Base-by-base conservation (phyloP, 2,113 vertebrate genomes). In the Coracopsis vasa region DNA sequence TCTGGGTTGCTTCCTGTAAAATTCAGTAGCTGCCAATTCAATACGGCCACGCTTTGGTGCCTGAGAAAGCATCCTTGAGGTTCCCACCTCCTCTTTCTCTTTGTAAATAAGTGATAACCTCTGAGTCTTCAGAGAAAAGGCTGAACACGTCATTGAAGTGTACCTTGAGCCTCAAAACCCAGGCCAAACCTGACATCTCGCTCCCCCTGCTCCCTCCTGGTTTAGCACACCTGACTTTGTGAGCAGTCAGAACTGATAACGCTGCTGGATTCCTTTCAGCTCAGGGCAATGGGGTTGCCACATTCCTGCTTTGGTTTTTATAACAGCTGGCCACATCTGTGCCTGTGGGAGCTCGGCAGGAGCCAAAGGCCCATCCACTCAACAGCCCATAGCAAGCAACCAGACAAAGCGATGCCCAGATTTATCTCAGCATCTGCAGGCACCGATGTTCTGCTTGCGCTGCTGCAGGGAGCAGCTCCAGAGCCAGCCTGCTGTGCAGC, bases 201-300 rank as follows among this genome's bases (percentile, higher is more conserved):
- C 44, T 33, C 37, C 42, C 1, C 4, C 9, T 11, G 41, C 51
- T n/a, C 58, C 41, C 17, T 77, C 17, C 56, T 29, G 28, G 5
- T 33, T 42, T 5, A 28, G 56, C 45, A 51, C 29, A 13, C 11
- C 66, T 4, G 35, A n/a, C 9, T 75, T 27, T 8, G 17, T 13
- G 44, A 74, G 56, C 0, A 3, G 7, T 45, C 77, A 2, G 3
- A 10, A 5, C 16, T 2, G 19, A 1, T 37, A 35, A 44, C 0
- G 11, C 58, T 18, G 33, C 5, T 3, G 35, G 86, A 37, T 20
- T 33, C 16, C 54, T 33, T 41, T 28, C 45, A 31, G 62, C 19
- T 11, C 7, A 9, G 16, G 56, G 19, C 27, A 15, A 10, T 7
- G 6, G 54, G 25, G 50, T 2, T 58, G 72, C 21, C 31, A 6